These are phyloP conservation scores for Mastomys natalensis DNA, from an alignment of 2,113 vertebrate species.

Conservation along the genomic window DNA sequence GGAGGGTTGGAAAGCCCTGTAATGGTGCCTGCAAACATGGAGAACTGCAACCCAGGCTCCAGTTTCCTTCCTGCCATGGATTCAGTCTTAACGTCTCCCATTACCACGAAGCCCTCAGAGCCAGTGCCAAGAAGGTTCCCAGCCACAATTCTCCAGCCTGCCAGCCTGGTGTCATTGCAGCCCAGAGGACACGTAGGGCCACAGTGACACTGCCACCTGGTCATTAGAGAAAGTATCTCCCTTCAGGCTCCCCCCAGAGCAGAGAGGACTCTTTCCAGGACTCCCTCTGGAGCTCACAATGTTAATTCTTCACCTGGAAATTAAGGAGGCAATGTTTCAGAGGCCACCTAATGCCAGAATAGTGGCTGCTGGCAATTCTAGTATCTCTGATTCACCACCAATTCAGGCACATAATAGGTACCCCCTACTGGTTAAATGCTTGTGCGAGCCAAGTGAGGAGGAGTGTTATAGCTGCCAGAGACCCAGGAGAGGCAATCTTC, in stretches of 20 bases:
- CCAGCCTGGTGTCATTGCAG: background rate
- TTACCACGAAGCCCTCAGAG: background rate
- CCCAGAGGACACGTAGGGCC: background rate
- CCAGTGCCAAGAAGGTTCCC: background rate
- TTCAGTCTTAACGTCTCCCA: background rate
- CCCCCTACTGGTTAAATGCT: conserved; percentile 62
- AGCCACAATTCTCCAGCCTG: background rate
- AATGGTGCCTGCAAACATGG: background rate
- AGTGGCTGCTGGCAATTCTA: conserved; percentile 58
- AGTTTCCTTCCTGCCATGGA: background rate
- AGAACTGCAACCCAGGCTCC: background rate
- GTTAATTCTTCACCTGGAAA: conserved; percentile 63
- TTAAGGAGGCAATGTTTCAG: conserved; percentile 53
- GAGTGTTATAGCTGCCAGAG: conserved; percentile 54
- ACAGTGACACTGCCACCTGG: background rate
- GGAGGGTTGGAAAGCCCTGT: background rate
- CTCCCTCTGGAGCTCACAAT: background rate
- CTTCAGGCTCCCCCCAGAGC: background rate
- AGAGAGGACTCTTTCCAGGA: background rate
- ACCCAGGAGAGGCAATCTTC: conserved; percentile 57
- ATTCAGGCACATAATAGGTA: conserved; percentile 57
- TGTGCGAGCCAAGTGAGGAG: conserved; percentile 62
- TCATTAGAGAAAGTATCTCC: conserved; percentile 28
- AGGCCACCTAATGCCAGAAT: conserved; percentile 63
- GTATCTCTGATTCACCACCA: conserved; percentile 35